Conservation (phyloP, 1,140 invertebrate species). For the Orussus abietinus region DNA sequence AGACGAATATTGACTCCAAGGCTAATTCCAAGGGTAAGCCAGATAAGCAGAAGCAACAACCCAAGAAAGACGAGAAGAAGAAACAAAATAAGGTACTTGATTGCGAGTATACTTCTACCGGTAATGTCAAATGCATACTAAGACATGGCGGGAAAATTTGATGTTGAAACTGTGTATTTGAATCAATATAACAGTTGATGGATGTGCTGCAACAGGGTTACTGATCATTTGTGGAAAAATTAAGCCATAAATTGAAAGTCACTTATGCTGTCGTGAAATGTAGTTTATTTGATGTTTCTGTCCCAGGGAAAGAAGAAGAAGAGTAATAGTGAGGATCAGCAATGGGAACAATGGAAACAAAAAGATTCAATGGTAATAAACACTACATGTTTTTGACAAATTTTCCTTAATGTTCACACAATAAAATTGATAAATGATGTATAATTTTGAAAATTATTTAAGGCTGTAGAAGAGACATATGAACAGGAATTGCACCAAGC, state of each 20-base stretch:
- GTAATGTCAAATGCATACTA: conserved; percentile 9
- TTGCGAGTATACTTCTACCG: conserved; percentile 23
- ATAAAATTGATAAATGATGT: conserved; percentile 1
- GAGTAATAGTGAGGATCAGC: conserved; percentile 34
- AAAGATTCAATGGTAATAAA: conserved; percentile 47
- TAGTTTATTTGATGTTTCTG: conserved; percentile 5
- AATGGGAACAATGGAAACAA: conserved; percentile 55
- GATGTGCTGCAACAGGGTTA: background rate
- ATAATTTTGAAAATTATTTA: conserved; percentile 21
- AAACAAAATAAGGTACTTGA: conserved; percentile 41
- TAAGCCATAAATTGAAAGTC: no score
- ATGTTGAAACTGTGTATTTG: no score
- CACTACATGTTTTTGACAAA: conserved; percentile 9
- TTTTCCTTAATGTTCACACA: background rate
- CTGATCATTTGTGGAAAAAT: background rate
- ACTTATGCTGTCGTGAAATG: no score
- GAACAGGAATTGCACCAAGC: conserved; percentile 60
- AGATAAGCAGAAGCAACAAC: conserved; percentile 35
- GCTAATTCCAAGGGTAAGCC: conserved; percentile 30
- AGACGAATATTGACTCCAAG: conserved; percentile 33
- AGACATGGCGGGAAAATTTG: conserved; percentile 27
- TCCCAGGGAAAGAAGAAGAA: conserved; percentile 41
- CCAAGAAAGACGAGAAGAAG: conserved; percentile 44
- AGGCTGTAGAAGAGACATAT: conserved; percentile 56
- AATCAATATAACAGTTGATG: background rate